A percentile compares a stretch with the other conserved stretches of the same genome.
Conservation (phyloP, 2,113 vertebrate genomes). For the Chascanopsetta lugubris region DNA sequence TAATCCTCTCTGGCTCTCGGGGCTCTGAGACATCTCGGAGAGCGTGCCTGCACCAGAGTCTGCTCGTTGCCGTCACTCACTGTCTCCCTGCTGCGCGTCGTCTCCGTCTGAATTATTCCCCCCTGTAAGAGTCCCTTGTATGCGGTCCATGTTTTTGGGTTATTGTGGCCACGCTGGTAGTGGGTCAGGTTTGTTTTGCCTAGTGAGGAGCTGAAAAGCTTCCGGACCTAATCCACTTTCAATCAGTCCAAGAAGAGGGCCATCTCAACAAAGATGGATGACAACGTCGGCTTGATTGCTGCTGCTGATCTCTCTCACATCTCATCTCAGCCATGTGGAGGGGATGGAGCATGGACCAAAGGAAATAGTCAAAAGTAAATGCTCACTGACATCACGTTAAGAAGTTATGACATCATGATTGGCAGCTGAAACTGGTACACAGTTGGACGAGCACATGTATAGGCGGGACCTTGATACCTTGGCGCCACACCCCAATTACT, state of each 20-base stretch:
- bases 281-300: too few relatives aligned
- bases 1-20: conserved; percentile 66
- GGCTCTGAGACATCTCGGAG: conserved; percentile 63
- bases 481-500: too few relatives aligned
- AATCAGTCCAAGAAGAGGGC: too few relatives aligned
- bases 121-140: background rate
- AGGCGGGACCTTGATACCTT: too few relatives aligned
- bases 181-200: conserved; percentile 8
- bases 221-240: conserved; percentile 5
- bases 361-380: too few relatives aligned
- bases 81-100: conserved; percentile 22
- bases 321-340: background rate
- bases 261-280: too few relatives aligned
- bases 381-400: too few relatives aligned
- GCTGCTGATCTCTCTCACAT: too few relatives aligned
- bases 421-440: too few relatives aligned
- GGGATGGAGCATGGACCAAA: conserved; percentile 32
- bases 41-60: conserved; percentile 51
- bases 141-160: background rate
- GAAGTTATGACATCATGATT: too few relatives aligned
- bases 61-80: conserved; percentile 51
- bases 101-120: conserved; percentile 1
- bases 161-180: background rate
- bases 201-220: conserved; percentile 9
- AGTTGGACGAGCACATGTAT: too few relatives aligned